These are phyloP conservation scores for Acrocephalus arundinaceus DNA, from an alignment of 2,113 vertebrate species.

Conservation along the genomic window DNA sequence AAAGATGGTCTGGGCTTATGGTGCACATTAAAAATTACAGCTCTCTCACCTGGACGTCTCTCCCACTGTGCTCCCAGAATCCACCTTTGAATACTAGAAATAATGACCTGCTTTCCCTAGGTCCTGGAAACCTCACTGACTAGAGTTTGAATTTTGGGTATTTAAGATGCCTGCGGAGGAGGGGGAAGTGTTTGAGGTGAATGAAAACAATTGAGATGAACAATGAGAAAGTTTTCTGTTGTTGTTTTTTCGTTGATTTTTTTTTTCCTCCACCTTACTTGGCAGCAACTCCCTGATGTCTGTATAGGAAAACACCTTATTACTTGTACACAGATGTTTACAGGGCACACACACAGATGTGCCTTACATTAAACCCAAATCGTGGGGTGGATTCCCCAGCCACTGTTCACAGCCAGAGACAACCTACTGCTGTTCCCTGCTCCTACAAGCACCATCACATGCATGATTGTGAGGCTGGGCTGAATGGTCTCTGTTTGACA, in stretches of 20 bases:
- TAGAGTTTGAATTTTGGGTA: not conserved
- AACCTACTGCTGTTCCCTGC: not conserved
- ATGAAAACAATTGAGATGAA: not conserved
- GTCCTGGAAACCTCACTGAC: not conserved
- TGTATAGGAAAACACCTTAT: not conserved
- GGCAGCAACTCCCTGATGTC: not conserved
- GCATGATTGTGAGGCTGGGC: not conserved
- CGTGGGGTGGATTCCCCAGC: not conserved
- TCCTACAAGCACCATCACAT: not conserved
- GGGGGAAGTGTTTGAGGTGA: not conserved
- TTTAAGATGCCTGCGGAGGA: fast-evolving
- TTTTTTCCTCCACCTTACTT: not conserved
- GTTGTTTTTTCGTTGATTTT: not conserved
- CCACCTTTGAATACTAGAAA: not conserved
- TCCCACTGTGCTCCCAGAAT: not conserved
- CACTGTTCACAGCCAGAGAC: not conserved
- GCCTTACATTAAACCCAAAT: not conserved
- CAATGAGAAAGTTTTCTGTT: not conserved
- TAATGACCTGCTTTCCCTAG: not conserved
- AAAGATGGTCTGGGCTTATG: not conserved
- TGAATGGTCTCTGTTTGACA: not conserved
- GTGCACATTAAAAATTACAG: not conserved
- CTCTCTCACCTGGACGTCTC: not conserved
- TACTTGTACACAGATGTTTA: not conserved
- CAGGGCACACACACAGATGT: not conserved